Conservation (phyloP, 2,797 vertebrate species). For the Myotis vivesi region DNA sequence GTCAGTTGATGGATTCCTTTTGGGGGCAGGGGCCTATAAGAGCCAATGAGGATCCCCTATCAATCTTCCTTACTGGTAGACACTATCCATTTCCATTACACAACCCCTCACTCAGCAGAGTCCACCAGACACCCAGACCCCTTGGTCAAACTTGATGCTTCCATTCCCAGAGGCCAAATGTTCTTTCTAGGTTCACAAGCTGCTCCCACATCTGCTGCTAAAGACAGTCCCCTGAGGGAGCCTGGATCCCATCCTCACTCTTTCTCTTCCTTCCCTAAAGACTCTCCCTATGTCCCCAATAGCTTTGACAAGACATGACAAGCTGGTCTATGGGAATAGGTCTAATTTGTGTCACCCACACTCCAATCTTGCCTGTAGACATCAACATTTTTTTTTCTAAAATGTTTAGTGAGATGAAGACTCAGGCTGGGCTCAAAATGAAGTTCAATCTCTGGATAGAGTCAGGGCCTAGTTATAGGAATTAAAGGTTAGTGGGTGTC, state of each 20-base stretch:
- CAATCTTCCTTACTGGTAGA: neutral
- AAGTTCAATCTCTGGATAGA: neutral
- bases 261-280: neutral
- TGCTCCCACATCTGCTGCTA: neutral
- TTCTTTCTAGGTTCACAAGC: neutral
- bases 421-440: neutral
- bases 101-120: neutral
- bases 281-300: neutral
- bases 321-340: neutral
- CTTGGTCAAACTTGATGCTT: neutral
- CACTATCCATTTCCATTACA: neutral
- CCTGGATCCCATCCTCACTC: neutral
- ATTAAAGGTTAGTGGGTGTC: neutral
- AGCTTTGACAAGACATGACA: neutral
- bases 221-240: neutral
- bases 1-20: neutral
- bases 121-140: neutral
- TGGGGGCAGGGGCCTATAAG: too few relatives aligned
- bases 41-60: neutral
- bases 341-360: neutral
- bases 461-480: neutral
- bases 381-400: neutral
- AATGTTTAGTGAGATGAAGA: neutral
- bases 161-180: neutral
- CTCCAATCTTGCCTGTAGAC: neutral